These are phyloP conservation scores for Nestor notabilis DNA, from an alignment of 2,113 vertebrate species.

Conservation along the genomic window DNA sequence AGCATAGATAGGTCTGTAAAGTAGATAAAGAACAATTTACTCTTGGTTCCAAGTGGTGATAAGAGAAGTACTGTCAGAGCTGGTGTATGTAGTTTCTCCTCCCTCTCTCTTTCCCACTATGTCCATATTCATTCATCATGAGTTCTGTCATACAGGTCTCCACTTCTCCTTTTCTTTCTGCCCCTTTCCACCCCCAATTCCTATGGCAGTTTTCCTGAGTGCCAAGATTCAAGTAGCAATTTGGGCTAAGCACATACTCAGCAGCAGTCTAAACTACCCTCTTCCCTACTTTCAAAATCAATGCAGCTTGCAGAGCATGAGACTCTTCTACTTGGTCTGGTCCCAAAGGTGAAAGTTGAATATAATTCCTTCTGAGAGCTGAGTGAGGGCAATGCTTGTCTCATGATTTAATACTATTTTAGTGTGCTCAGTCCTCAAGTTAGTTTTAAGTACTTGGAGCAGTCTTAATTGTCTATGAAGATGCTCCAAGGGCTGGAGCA, in stretches of 20 bases:
- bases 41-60: not conserved
- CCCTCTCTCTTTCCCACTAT: not conserved
- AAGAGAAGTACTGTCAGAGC: not conserved
- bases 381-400: not conserved
- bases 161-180: not conserved
- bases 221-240: not conserved
- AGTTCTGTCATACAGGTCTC: not conserved
- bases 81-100: not conserved
- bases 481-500: not conserved
- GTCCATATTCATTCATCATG: not conserved
- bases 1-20: not conserved
- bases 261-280: not conserved
- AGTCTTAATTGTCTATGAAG: not conserved
- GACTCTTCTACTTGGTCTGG: not conserved
- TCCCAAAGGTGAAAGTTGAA: not conserved
- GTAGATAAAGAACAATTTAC: not conserved
- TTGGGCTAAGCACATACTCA: not conserved
- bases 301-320: not conserved
- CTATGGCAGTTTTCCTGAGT: not conserved
- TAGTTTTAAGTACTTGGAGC: not conserved
- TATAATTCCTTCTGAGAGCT: not conserved
- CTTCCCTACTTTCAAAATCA: constrained; percentile 31
- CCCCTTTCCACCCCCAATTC: no score
- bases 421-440: not conserved
- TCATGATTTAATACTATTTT: not conserved